These are phyloP conservation scores for Strix occidentalis DNA, from an alignment of 2,797 vertebrate species.

Conservation along the genomic window DNA sequence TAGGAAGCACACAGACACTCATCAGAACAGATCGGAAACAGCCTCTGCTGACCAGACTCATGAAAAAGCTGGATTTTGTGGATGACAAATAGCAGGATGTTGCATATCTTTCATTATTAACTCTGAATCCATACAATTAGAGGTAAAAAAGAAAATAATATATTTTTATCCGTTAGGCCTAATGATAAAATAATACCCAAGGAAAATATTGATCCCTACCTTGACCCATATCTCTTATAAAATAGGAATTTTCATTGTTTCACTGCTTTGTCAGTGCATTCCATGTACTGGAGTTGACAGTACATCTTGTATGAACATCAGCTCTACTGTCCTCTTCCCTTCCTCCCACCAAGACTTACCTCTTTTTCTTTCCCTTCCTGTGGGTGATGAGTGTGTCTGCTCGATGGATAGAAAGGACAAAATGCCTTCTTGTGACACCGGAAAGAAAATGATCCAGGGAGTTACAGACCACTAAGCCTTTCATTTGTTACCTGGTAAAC, in stretches of 20 bases:
- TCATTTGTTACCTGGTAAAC: constrained; percentile 47
- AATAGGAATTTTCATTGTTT: background rate
- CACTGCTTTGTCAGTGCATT: background rate
- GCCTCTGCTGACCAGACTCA: background rate
- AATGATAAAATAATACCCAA: background rate
- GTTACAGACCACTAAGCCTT: constrained; percentile 22
- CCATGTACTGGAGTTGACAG: background rate
- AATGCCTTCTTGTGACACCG: background rate
- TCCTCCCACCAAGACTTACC: background rate
- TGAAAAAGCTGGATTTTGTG: background rate
- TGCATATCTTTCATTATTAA: constrained; percentile 8
- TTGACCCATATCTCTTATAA: background rate
- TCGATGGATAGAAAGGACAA: background rate
- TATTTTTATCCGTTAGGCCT: background rate
- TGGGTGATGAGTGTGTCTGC: background rate
- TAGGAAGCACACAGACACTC: background rate
- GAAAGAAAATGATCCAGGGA: constrained; percentile 14
- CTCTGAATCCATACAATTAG: background rate
- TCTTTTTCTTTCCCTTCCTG: background rate
- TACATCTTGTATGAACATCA: background rate
- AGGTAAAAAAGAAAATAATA: background rate
- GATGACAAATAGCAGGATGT: background rate
- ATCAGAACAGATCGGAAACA: background rate
- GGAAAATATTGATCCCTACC: background rate
- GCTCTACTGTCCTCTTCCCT: background rate